phyloP scores from a whole-genome alignment of 2,797 vertebrate genomes.

The Limnodromus scolopaceus region DNA sequence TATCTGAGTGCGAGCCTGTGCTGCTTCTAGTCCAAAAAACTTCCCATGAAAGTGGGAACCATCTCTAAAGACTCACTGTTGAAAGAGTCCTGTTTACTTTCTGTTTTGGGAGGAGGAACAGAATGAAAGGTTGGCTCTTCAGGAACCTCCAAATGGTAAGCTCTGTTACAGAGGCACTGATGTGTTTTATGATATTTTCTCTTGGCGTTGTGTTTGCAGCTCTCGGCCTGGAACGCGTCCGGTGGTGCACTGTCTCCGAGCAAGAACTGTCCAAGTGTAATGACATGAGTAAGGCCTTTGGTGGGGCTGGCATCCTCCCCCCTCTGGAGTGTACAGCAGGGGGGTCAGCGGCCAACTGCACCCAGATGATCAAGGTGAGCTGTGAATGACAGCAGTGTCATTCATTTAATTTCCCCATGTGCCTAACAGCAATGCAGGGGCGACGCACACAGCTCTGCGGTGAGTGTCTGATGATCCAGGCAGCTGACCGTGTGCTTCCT shows the following conservation, averaged over 20 bases:
- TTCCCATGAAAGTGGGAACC: neutral
- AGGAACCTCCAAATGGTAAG: neutral
- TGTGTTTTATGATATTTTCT: neutral
- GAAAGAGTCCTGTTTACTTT: neutral
- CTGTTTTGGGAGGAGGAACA: neutral
- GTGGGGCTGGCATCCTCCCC: slow-evolving; percentile 79
- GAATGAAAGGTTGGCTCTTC: neutral
- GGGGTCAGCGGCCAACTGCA: slow-evolving; percentile 76
- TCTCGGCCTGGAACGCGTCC: slow-evolving; percentile 74
- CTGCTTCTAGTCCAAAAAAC: neutral
- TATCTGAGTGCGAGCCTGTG: neutral
- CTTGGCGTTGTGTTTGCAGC: slow-evolving; percentile 66
- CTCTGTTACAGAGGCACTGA: neutral
- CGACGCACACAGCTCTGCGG: neutral
- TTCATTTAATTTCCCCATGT: neutral
- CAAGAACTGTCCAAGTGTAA: slow-evolving; percentile 86
- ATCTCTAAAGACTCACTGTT: neutral
- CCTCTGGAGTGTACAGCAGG: slow-evolving; percentile 78
- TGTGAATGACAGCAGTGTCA: neutral
- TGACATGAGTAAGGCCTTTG: slow-evolving; percentile 85
- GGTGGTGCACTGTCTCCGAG: slow-evolving; percentile 89
- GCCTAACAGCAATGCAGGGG: neutral
- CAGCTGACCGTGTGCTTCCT: neutral
- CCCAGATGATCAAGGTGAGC: slow-evolving; percentile 85
- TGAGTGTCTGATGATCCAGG: neutral